Evolutionary conservation across 2,888 invertebrate species (phyloP).

Genomic region (Alloplasta piceator): DNA sequence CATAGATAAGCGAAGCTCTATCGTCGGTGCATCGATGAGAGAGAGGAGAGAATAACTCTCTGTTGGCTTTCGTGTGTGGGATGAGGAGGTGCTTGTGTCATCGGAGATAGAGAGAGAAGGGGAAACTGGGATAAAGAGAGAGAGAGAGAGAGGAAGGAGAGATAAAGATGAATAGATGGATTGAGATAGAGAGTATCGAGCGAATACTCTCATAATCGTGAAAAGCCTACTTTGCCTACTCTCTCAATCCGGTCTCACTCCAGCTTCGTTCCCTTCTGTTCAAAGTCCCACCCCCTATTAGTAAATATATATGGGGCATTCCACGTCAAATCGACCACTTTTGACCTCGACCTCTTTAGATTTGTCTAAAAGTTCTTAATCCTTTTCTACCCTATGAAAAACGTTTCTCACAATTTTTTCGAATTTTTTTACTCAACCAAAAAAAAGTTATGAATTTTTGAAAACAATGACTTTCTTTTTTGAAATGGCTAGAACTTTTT

Average conservation of each 20-base stretch:
- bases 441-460: no score
- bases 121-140: background rate
- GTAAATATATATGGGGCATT: no score
- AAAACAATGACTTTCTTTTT: no score
- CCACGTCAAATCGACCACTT: no score
- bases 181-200: conserved; percentile 26
- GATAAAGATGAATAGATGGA: background rate
- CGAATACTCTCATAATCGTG: conserved; percentile 41
- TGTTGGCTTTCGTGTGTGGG: conserved; percentile 5
- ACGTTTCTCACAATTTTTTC: no score
- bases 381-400: no score
- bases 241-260: background rate
- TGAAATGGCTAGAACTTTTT: no score
- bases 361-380: no score
- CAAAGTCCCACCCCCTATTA: no score
- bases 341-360: no score
- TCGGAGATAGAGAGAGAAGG: background rate
- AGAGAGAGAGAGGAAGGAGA: background rate
- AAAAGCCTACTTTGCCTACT: conserved; percentile 32
- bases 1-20: conserved; percentile 50
- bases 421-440: no score
- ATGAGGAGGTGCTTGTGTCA: background rate
- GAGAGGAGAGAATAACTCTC: conserved; percentile 10
- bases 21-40: conserved; percentile 32
- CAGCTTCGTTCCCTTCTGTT: background rate